Evolutionary conservation across 1,140 invertebrate species (phyloP).

Genomic region (Hycleus phaleratus): DNA sequence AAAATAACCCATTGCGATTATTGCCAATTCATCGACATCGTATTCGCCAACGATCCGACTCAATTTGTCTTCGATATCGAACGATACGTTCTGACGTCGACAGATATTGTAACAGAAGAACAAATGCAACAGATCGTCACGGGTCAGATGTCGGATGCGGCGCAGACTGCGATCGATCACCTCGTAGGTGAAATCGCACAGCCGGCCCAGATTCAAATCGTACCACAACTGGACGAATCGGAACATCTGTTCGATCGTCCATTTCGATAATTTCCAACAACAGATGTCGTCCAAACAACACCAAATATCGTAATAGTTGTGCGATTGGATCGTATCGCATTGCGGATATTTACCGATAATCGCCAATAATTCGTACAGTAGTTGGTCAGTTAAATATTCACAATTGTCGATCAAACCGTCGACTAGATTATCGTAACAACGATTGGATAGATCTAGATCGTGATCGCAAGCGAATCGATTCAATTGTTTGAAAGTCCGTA

Average conservation of each 20-base stretch:
- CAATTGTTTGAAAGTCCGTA: constrained; percentile 35
- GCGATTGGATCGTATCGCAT: constrained; percentile 28
- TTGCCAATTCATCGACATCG: constrained; percentile 46
- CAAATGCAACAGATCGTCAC: constrained; percentile 44
- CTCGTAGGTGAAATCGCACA: constrained; percentile 41
- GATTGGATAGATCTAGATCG: constrained; percentile 37
- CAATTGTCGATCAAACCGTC: constrained; percentile 38
- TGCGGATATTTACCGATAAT: constrained; percentile 37
- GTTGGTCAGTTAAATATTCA: constrained; percentile 40
- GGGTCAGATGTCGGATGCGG: constrained; percentile 29
- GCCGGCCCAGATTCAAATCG: constrained; percentile 35
- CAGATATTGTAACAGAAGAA: constrained; percentile 48
- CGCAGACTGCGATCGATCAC: constrained; percentile 42
- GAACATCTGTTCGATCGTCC: constrained; percentile 41
- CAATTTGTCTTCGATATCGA: constrained; percentile 48
- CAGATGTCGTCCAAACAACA: constrained; percentile 49
- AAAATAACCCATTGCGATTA: constrained; percentile 53
- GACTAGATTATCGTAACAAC: constrained; percentile 40
- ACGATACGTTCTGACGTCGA: constrained; percentile 41
- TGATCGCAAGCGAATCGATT: constrained; percentile 33
- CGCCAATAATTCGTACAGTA: constrained; percentile 39
- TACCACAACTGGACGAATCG: constrained; percentile 47
- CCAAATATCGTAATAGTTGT: constrained; percentile 47
- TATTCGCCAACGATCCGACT: constrained; percentile 42
- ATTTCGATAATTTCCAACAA: constrained; percentile 37